Conservation (phyloP, 1,140 invertebrate species). For the Achatina immaculata region DNA sequence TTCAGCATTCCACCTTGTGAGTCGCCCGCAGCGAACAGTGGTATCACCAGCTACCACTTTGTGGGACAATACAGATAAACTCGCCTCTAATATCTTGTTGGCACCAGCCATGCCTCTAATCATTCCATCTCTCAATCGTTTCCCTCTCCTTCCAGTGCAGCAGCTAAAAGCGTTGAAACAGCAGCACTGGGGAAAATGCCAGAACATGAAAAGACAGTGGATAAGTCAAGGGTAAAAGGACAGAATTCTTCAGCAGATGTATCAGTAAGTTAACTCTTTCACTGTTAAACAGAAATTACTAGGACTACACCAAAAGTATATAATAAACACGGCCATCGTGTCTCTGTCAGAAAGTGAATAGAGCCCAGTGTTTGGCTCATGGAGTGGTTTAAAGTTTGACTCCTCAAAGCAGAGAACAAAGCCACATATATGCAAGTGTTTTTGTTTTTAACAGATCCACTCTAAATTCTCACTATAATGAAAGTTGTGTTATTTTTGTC, state of each 20-base stretch:
- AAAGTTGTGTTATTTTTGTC: too few species aligned
- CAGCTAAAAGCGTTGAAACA: neutral
- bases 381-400: too few species aligned
- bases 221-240: neutral
- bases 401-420: too few species aligned
- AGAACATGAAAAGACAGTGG: neutral
- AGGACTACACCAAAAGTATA: too few species aligned
- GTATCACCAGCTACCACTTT: slow-evolving; percentile 67
- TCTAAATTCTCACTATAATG: too few species aligned
- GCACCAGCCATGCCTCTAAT: slow-evolving; percentile 57
- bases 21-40: slow-evolving; percentile 51
- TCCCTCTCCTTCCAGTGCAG: neutral
- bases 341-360: too few species aligned
- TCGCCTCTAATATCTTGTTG: slow-evolving; percentile 57
- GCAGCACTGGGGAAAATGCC: too few species aligned
- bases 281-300: too few species aligned
- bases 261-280: neutral
- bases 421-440: too few species aligned
- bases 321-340: too few species aligned
- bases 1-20: slow-evolving; percentile 59
- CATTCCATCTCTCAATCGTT: slow-evolving; percentile 35
- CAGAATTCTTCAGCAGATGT: neutral
- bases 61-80: slow-evolving; percentile 62
- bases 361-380: too few species aligned
- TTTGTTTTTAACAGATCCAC: too few species aligned